These are phyloP conservation scores for Oligia fasciuncula DNA, from an alignment of 2,888 invertebrate species.

Conservation along the genomic window DNA sequence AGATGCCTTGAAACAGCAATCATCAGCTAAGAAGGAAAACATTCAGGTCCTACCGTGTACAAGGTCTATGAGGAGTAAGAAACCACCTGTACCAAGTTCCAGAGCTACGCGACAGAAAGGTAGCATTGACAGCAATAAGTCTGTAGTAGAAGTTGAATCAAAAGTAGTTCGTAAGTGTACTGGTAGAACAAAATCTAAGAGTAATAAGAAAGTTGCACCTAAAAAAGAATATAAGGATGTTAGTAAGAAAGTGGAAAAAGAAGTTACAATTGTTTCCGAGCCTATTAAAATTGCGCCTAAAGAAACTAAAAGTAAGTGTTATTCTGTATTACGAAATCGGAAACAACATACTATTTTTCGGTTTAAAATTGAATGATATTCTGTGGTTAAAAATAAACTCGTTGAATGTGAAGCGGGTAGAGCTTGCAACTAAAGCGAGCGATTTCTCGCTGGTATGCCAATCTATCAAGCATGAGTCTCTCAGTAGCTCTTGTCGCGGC, in stretches of 20 bases:
- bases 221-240: slow-evolving; percentile 72
- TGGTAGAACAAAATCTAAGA: slow-evolving; percentile 68
- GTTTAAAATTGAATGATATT: neutral
- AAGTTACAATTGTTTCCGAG: slow-evolving; percentile 69
- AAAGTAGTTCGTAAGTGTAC: slow-evolving; percentile 67
- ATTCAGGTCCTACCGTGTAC: slow-evolving; percentile 68
- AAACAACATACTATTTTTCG: neutral
- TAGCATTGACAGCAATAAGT: slow-evolving; percentile 63
- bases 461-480: neutral
- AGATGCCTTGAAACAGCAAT: slow-evolving; percentile 75
- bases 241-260: slow-evolving; percentile 70
- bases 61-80: slow-evolving; percentile 73
- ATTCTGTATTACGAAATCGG: neutral
- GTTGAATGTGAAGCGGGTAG: neutral
- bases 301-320: slow-evolving; percentile 55
- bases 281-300: slow-evolving; percentile 41
- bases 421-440: neutral
- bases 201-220: slow-evolving; percentile 61
- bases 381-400: neutral
- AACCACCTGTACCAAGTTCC: slow-evolving; percentile 53
- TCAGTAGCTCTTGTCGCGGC: neutral
- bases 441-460: neutral
- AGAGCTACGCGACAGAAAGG: slow-evolving; percentile 70
- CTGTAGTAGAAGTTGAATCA: slow-evolving; percentile 54
- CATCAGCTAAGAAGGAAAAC: slow-evolving; percentile 69